Base-by-base conservation (phyloP, 1,140 invertebrate genomes). In the Leptoteleia sp. region DNA sequence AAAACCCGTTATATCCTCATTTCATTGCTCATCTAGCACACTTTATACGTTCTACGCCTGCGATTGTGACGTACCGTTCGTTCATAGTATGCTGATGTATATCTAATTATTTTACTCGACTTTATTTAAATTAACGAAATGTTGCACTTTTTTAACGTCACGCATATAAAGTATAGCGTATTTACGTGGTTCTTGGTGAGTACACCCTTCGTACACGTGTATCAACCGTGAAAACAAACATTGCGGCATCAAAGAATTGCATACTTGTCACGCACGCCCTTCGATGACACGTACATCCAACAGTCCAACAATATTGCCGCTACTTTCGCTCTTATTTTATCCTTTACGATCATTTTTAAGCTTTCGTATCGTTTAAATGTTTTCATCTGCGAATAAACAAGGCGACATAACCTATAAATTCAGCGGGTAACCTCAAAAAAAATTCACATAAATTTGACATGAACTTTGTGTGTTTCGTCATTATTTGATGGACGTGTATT, bases 111-210 rank as follows among this genome's bases (percentile, higher is more conserved):
- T 76, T 80, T 47, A 80, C 40, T 43, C 48, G 80, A 75, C 72
- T 84, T 76, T 82, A 80, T 81, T 77, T 73, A 82, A 82, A 71
- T 77, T 81, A 76, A 76, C 81, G 83, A 85, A 48, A 89, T 88
- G 87, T 45, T 83, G 76, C 54, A 76, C 57, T 81, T 72, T 76
- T 83, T 84, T 84, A 72, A 85, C 84, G 85, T 83, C 59, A 77
- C 81, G 61, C 52, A 81, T 40, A 47, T 76, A 35, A 85, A 80
- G 78, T 78, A 83, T 73, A 52, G 70, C 48, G 35, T 82, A 61
- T 73, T 85, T 38, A 61, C 76, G 6, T 84, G 78, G 82, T 50
- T 88, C 43, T 37, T 84, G 82, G 88, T 89, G 33, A 88, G 88
- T 88, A 43, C 52, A 54, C 25, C n/a, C 0, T 35, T n/a, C 9